Evolutionary conservation across 2,797 vertebrate genomes (phyloP), one percentile per base, ranked within the genome.

Genomic region (Valencia hispanica): DNA sequence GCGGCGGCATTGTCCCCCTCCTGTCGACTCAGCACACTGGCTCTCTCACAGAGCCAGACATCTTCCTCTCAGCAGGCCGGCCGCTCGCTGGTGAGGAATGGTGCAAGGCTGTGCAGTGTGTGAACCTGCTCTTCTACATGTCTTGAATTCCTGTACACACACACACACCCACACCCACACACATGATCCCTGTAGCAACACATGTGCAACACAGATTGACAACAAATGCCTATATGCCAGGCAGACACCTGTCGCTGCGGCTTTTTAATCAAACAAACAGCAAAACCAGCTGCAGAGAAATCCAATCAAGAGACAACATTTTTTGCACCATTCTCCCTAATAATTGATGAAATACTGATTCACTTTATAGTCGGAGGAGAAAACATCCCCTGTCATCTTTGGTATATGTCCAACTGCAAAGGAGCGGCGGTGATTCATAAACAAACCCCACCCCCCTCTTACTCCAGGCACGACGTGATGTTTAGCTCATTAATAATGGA

Each of bases 401-500:
- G 18, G 22, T 15, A 12, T 73, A 25, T 43, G 22, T 70, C 57
- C 50, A 70, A 73, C 69, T 25, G 69, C 48, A 68, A 77, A 66
- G 27, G 14, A 51, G 75, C 72, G 61, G 41, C 75, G 70, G 59
- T 27, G 72, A 83, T 68, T 77, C 72, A 69, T 22, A 36, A 78
- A 80, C 81, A 79, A 78, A 79, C 43, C n/a, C n/a, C n/a, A 41
- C 2, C 36, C 34, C 36, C 63, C 65, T 70, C 74, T 41, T 39
- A 81, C 79, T 79, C 30, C 41, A 88, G 71, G 74, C 78, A 81
- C 79, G 91, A 88, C 84, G 80, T 68, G 75, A 91, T 88, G 86
- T 88, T 84, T 79, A 77, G 32, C 82, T 90, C 89, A 89, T 93
- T 85, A 93, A 92, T 92, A 89, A 93, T 90, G 87, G 65, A 93